A percentile compares a stretch with the other conserved stretches of the same genome.
phyloP scores from a whole-genome alignment of 2,888 invertebrate genomes.

The Stramonita haemastoma region DNA sequence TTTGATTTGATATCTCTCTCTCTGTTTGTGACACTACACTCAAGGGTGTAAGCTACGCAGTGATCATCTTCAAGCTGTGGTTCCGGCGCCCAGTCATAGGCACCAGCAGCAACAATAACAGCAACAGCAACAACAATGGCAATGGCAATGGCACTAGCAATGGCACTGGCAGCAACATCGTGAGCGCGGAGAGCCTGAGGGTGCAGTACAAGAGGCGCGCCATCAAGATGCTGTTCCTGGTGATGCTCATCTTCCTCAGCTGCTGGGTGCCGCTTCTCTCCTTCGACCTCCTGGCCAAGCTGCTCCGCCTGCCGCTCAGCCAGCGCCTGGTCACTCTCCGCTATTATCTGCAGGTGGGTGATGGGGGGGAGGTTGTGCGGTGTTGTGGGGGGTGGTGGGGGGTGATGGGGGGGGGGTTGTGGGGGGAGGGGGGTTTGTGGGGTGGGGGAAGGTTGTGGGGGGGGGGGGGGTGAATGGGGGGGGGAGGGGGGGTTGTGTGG shows the following conservation, averaged over 20 bases:
- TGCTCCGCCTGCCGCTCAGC: not conserved
- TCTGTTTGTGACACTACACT: too few relatives aligned
- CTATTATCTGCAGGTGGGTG: constrained; percentile 31
- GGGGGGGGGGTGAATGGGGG: too few relatives aligned
- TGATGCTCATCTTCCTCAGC: constrained; percentile 32
- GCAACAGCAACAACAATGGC: too few relatives aligned
- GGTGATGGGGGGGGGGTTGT: not conserved
- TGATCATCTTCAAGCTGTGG: constrained; percentile 40
- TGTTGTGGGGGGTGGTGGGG: not conserved
- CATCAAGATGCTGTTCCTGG: constrained; percentile 38
- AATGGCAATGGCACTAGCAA: too few relatives aligned
- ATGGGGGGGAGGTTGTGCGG: not conserved
- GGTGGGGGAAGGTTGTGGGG: not conserved
- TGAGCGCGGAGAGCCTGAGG: constrained; percentile 33
- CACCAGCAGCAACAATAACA: not conserved
- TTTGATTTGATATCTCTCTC: too few relatives aligned
- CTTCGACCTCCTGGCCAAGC: constrained; percentile 38
- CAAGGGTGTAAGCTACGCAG: constrained; percentile 27
- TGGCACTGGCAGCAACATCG: not conserved
- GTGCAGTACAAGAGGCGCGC: constrained; percentile 39
- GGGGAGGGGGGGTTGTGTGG: too few relatives aligned
- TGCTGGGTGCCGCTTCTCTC: constrained; percentile 41
- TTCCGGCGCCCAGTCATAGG: constrained; percentile 14
- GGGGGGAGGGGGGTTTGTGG: not conserved
- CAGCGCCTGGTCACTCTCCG: constrained; percentile 25